phyloP scores from a whole-genome alignment of 2,797 vertebrate species.

The Xyrichtys novacula region DNA sequence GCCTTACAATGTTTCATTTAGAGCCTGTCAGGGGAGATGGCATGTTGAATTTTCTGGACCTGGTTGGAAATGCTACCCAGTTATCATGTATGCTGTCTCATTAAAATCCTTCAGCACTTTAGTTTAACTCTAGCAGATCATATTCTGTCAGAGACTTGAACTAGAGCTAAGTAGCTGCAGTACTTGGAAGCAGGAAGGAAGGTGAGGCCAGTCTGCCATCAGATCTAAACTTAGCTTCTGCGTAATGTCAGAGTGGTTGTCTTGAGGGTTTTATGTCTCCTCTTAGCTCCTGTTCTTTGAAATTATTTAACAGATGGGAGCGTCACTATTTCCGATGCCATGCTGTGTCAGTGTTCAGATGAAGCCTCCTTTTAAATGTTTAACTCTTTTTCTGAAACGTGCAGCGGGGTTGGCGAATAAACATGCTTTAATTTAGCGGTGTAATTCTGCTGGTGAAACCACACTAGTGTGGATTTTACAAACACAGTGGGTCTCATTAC shows the following conservation, averaged over 20 bases:
- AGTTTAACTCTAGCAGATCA: background rate
- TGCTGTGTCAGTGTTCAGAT: conserved; percentile 21
- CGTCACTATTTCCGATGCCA: conserved; percentile 11
- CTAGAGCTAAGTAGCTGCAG: background rate
- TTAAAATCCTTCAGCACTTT: background rate
- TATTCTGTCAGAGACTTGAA: background rate
- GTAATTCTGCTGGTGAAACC: background rate
- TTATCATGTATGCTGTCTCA: too few species aligned
- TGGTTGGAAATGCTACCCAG: background rate
- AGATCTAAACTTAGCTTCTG: conserved; percentile 12
- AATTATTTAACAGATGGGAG: conserved; percentile 45
- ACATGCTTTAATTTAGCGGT: conserved; percentile 1
- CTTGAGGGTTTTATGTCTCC: conserved; percentile 26
- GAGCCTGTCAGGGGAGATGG: conserved; percentile 32
- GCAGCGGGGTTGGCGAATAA: background rate
- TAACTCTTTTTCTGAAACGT: conserved; percentile 3
- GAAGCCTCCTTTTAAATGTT: conserved; percentile 1
- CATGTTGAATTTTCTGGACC: conserved; percentile 28
- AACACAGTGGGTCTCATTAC: background rate
- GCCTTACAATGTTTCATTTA: conserved; percentile 56
- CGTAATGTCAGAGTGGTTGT: conserved; percentile 9
- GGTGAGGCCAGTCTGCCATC: background rate
- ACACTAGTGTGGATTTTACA: too few species aligned
- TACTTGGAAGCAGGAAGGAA: background rate
- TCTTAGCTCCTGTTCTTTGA: conserved; percentile 21